A percentile compares a stretch with the other conserved stretches of the same genome.
These are phyloP conservation scores for Liposcelis brunnea DNA, from an alignment of 2,888 invertebrate species.

Conservation along the genomic window DNA sequence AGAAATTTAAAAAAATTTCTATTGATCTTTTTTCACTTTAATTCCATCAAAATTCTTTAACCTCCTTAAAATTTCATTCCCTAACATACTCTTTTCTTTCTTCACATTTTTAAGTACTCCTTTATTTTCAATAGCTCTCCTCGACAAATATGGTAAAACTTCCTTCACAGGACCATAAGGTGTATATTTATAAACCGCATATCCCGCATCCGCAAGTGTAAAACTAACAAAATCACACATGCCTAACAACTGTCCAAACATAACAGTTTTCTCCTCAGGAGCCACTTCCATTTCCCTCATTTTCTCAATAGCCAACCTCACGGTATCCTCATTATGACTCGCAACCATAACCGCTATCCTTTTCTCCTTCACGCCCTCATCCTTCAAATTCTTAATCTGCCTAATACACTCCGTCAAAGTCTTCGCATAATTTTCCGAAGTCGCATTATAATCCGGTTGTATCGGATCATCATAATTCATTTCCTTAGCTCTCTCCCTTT, in stretches of 20 bases:
- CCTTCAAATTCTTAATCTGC: conserved; percentile 55
- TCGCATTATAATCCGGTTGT: conserved; percentile 78
- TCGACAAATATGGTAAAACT: conserved; percentile 91
- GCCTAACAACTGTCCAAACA: conserved; percentile 95
- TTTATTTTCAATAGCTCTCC: conserved; percentile 92
- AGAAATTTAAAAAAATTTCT: no score
- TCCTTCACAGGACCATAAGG: conserved; percentile 98
- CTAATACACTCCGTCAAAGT: conserved; percentile 74
- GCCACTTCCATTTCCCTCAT: conserved; percentile 88
- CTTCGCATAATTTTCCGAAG: conserved; percentile 83
- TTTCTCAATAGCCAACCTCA: conserved; percentile 84
- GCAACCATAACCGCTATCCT: conserved; percentile 94
- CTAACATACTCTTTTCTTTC: conserved; percentile 73
- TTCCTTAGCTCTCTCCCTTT: conserved; percentile 74
- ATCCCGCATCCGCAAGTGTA: conserved; percentile 90
- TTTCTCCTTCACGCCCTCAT: conserved; percentile 43
- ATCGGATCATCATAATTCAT: conserved; percentile 94
- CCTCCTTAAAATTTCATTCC: conserved; percentile 63
- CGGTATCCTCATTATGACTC: conserved; percentile 96
- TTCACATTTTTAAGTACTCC: conserved; percentile 81
- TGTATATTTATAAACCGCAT: conserved; percentile 98
- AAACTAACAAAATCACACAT: conserved; percentile 99
- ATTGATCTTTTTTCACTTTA: no score
- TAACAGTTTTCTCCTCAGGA: conserved; percentile 87
- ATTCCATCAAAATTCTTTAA: no score